Percentiles rank a stretch among this genome's conserved stretches.
Evolutionary conservation across 2,888 invertebrate species (phyloP).

Genomic region (Sceliomorpha sp.): DNA sequence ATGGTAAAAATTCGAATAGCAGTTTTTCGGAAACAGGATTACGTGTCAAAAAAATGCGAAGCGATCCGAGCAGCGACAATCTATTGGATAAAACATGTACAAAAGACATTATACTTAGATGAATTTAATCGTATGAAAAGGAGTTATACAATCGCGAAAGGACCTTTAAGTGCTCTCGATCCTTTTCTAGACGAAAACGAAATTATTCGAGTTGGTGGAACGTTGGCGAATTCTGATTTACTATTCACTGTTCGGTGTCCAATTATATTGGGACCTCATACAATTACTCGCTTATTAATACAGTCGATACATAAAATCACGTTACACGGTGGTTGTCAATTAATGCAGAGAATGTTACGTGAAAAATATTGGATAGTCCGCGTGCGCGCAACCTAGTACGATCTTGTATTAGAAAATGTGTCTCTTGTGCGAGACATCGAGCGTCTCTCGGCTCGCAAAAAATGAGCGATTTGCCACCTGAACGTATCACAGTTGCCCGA

Average conservation of each 20-base stretch:
- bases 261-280: conserved; percentile 1
- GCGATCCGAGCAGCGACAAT: too few species aligned
- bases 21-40: too few species aligned
- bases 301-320: neutral
- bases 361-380: neutral
- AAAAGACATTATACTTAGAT: too few species aligned
- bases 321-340: neutral
- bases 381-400: neutral
- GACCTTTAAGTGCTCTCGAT: neutral
- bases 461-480: neutral
- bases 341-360: neutral
- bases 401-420: neutral
- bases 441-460: too few species aligned
- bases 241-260: neutral
- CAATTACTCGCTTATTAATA: neutral
- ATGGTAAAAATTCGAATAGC: too few species aligned
- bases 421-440: too few species aligned
- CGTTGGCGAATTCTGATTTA: too few species aligned
- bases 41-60: too few species aligned
- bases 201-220: neutral
- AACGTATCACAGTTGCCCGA: too few species aligned
- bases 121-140: too few species aligned
- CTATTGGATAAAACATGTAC: too few species aligned
- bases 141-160: too few species aligned
- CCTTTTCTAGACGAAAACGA: neutral